phyloP scores from a whole-genome alignment of 2,888 invertebrate genomes.

The Ormyrus nitidulus region DNA sequence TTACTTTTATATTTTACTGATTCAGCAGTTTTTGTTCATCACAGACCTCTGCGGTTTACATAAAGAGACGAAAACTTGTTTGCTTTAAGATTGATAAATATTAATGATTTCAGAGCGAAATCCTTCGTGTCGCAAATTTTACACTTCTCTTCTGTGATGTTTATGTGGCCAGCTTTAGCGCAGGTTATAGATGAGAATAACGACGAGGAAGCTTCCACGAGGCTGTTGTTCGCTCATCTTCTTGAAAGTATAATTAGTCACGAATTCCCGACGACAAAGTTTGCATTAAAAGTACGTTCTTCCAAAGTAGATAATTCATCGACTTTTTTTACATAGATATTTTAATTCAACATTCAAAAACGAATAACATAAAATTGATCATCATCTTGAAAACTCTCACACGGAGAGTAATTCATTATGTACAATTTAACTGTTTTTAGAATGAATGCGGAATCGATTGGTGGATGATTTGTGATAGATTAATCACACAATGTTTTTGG shows the following conservation, averaged over 20 bases:
- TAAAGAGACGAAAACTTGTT: slow-evolving; percentile 9
- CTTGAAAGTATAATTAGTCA: slow-evolving; percentile 67
- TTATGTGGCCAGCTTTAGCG: slow-evolving; percentile 69
- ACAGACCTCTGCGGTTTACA: slow-evolving; percentile 63
- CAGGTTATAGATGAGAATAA: slow-evolving; percentile 65
- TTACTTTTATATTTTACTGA: slow-evolving; percentile 54
- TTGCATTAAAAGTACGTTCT: slow-evolving; percentile 68
- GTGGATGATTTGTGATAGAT: slow-evolving; percentile 71
- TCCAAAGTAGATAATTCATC: no score
- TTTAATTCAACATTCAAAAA: no score
- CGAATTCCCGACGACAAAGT: slow-evolving; percentile 68
- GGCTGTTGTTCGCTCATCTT: slow-evolving; percentile 68
- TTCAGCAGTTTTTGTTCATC: slow-evolving; percentile 67
- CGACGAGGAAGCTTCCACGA: slow-evolving; percentile 64
- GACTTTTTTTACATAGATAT: no score
- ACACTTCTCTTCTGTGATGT: slow-evolving; percentile 69
- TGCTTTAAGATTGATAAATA: no score
- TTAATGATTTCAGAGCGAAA: slow-evolving; percentile 66
- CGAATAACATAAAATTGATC: not conserved
- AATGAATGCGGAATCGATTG: slow-evolving; percentile 68
- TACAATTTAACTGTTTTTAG: slow-evolving; percentile 58
- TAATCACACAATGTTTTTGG: slow-evolving; percentile 71
- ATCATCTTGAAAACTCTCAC: not conserved
- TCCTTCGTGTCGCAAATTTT: slow-evolving; percentile 68
- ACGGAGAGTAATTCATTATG: slow-evolving; percentile 2